Evolutionary conservation across 2,797 vertebrate genomes (phyloP).

Genomic region (Sorex maritimensis): DNA sequence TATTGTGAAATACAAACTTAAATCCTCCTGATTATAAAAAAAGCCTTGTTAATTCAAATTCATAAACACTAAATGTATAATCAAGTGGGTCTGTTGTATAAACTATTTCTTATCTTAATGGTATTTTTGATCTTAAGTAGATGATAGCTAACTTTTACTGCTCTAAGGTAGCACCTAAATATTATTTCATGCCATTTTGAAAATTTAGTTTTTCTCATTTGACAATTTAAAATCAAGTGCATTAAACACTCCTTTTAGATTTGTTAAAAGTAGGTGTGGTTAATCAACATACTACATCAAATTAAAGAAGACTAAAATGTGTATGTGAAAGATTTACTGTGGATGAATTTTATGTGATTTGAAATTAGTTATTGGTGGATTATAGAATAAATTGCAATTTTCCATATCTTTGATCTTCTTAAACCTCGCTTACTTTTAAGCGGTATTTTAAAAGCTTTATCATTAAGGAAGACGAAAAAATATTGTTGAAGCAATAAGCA

Average conservation of each 20-base stretch:
- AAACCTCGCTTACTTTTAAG: not conserved
- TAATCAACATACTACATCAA: not conserved
- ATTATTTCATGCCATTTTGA: conserved; percentile 1
- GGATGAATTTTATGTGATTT: conserved; percentile 35
- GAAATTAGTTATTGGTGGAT: conserved; percentile 33
- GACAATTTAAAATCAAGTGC: conserved; percentile 13
- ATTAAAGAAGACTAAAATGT: conserved; percentile 4
- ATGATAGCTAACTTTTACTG: not conserved
- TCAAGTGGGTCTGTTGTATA: not conserved
- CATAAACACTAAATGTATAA: not conserved
- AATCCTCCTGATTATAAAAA: not conserved
- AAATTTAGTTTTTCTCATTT: conserved; percentile 30
- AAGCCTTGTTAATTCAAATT: not conserved
- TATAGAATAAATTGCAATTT: not conserved
- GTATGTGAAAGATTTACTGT: not conserved
- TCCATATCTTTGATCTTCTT: not conserved
- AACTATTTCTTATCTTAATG: not conserved
- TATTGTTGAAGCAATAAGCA: conserved; percentile 32
- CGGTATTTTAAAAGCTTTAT: conserved; percentile 10
- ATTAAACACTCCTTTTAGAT: conserved; percentile 6
- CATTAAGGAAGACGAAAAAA: conserved; percentile 51
- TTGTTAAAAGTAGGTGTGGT: conserved; percentile 1
- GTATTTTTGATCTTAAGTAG: not conserved
- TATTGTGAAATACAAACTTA: not conserved
- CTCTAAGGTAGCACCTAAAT: not conserved